Percentiles rank a stretch among this genome's conserved stretches.
phyloP scores from a whole-genome alignment of 2,888 invertebrate genomes.

The Troides helena region DNA sequence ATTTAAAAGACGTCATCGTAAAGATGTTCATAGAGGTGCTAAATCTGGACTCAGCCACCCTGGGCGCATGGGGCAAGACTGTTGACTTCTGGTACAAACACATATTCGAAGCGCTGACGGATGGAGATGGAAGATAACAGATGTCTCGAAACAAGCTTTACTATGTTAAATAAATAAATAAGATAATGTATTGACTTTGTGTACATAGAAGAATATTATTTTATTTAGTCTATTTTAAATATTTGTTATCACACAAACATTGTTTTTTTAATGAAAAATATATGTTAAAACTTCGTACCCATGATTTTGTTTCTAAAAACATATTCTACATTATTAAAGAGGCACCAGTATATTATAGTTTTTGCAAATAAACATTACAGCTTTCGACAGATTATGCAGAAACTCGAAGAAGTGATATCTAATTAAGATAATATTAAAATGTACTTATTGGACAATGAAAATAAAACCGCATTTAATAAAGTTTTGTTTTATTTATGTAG shows the following conservation, averaged over 20 bases:
- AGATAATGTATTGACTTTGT: conserved; percentile 23
- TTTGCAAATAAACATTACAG: background rate
- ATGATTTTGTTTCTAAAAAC: background rate
- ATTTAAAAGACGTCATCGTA: conserved; percentile 67
- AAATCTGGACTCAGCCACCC: conserved; percentile 56
- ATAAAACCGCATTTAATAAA: background rate
- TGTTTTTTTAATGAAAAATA: too few species aligned
- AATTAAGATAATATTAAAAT: conserved; percentile 12
- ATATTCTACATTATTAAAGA: background rate
- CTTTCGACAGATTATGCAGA: background rate
- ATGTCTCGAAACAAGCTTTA: conserved; percentile 16
- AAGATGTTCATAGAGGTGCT: conserved; percentile 71
- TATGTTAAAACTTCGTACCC: too few species aligned
- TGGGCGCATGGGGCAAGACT: conserved; percentile 68
- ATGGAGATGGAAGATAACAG: conserved; percentile 45
- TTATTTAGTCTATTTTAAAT: conserved; percentile 1
- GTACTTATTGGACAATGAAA: background rate
- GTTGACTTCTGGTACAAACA: conserved; percentile 74
- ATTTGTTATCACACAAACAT: background rate
- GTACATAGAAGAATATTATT: conserved; percentile 24
- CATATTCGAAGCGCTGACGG: conserved; percentile 60
- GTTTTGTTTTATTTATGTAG: background rate
- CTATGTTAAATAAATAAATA: conserved; percentile 25
- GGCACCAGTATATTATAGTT: background rate
- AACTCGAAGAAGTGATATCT: conserved; percentile 15